Conservation (phyloP, 2,888 invertebrate species). For the Mechanitis mazaeus region DNA sequence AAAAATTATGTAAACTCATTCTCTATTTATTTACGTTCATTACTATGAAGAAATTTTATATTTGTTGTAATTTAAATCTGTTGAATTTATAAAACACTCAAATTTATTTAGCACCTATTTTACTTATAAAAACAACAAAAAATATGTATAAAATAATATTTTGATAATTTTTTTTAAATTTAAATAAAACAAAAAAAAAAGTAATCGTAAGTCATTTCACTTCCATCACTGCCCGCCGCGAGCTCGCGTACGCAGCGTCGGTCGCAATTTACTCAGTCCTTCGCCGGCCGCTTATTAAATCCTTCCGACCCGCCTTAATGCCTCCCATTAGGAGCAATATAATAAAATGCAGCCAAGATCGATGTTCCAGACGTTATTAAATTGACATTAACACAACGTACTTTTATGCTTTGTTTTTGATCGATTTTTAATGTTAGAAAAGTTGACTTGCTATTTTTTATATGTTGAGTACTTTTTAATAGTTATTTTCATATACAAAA, state of each 20-base stretch:
- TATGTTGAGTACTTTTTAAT: too few relatives aligned
- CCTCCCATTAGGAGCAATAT: constrained; percentile 68
- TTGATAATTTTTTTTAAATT: background rate
- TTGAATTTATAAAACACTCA: too few relatives aligned
- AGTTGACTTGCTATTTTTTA: too few relatives aligned
- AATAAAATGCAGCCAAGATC: constrained; percentile 53
- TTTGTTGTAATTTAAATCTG: too few relatives aligned
- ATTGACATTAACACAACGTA: constrained; percentile 42
- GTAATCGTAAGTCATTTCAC: constrained; percentile 10
- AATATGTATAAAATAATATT: too few relatives aligned
- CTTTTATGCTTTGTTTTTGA: background rate
- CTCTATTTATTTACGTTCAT: background rate
- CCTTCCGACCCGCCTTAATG: constrained; percentile 71
- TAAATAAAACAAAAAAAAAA: background rate
- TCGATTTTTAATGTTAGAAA: constrained; percentile 3
- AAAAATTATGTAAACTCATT: background rate
- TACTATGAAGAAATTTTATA: too few relatives aligned
- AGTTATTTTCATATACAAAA: too few relatives aligned
- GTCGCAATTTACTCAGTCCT: constrained; percentile 52
- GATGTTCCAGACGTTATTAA: constrained; percentile 43
- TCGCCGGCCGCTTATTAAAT: constrained; percentile 71
- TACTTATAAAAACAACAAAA: too few relatives aligned
- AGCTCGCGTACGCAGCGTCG: constrained; percentile 56
- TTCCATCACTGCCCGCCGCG: constrained; percentile 45
- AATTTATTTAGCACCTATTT: too few relatives aligned